A percentile compares a stretch with the other conserved stretches of the same genome.
These are phyloP conservation scores for Plagodis pulveraria DNA, from an alignment of 2,888 invertebrate species.

Conservation along the genomic window DNA sequence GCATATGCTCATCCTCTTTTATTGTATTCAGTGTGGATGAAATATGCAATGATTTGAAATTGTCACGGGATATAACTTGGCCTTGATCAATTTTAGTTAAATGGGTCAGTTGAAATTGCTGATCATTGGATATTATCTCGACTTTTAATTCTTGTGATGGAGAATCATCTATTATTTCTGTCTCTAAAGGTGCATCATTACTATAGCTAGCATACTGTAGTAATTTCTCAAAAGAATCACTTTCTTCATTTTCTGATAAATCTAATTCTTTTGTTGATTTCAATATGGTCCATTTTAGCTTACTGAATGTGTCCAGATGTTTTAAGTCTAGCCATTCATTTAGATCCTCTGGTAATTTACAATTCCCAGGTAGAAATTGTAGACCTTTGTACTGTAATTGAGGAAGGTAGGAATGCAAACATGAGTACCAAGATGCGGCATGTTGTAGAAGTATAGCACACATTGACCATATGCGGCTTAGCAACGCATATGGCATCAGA, in stretches of 20 bases:
- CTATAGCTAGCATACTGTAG: conserved; percentile 59
- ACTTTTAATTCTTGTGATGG: conserved; percentile 6
- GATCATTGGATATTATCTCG: not conserved
- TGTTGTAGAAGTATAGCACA: conserved; percentile 74
- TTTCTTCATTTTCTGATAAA: conserved; percentile 54
- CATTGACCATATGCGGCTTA: conserved; percentile 84
- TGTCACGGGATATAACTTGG: conserved; percentile 26
- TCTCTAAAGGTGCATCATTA: conserved; percentile 51
- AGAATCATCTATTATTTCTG: conserved; percentile 24
- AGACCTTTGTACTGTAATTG: conserved; percentile 73
- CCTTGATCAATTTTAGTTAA: conserved; percentile 16
- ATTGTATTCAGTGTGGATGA: conserved; percentile 4
- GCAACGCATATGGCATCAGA: conserved; percentile 79
- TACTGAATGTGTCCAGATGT: conserved; percentile 71
- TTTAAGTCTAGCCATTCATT: conserved; percentile 76
- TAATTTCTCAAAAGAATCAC: conserved; percentile 60
- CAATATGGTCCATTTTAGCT: conserved; percentile 66
- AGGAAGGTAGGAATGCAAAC: conserved; percentile 64
- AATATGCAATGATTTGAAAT: conserved; percentile 7
- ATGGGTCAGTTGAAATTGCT: conserved; percentile 4
- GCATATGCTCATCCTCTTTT: conserved; percentile 22
- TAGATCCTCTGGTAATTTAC: conserved; percentile 74
- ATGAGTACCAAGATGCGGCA: conserved; percentile 79
- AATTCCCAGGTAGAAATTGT: conserved; percentile 73
- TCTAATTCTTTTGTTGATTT: conserved; percentile 46